A percentile compares a stretch with the other conserved stretches of the same genome.
These are phyloP conservation scores for Nannospalax galili DNA, from an alignment of 2,113 vertebrate species.

Conservation along the genomic window DNA sequence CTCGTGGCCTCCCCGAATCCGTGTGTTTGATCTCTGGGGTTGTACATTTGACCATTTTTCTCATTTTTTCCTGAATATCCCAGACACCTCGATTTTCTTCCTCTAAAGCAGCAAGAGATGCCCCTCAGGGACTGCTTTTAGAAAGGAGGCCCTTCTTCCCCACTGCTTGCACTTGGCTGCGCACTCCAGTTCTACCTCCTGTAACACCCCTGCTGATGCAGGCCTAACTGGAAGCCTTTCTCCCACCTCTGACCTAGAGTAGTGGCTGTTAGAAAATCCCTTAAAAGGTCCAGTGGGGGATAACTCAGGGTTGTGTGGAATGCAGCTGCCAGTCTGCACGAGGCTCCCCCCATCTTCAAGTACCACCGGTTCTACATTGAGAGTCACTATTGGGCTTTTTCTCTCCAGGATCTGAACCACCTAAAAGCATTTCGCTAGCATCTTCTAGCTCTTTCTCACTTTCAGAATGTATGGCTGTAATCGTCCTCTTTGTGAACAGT, in stretches of 20 bases:
- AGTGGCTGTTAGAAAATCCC: constrained; percentile 56
- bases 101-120: not conserved
- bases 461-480: constrained; percentile 61
- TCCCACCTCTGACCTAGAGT: constrained; percentile 14
- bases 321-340: not conserved
- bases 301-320: not conserved
- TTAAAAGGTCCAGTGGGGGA: not conserved
- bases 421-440: constrained; percentile 37
- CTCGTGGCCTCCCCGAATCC: constrained; percentile 71
- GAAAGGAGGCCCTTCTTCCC: not conserved
- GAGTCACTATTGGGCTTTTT: constrained; percentile 51
- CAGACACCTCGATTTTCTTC: not conserved
- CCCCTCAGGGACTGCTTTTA: constrained; percentile 7
- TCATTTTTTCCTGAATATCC: not conserved
- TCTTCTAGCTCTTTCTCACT: constrained; percentile 72
- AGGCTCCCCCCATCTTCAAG: not conserved
- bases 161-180: not conserved
- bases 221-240: not conserved
- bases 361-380: constrained; percentile 28
- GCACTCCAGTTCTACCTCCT: not conserved
- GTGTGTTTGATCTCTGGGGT: constrained; percentile 67
- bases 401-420: constrained; percentile 53
- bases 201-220: not conserved
- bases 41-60: constrained; percentile 74
- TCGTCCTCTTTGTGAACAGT: constrained; percentile 72